A percentile compares a stretch with the other conserved stretches of the same genome.
phyloP scores from a whole-genome alignment of 2,888 invertebrate genomes.

The Drosophila kanekoi region DNA sequence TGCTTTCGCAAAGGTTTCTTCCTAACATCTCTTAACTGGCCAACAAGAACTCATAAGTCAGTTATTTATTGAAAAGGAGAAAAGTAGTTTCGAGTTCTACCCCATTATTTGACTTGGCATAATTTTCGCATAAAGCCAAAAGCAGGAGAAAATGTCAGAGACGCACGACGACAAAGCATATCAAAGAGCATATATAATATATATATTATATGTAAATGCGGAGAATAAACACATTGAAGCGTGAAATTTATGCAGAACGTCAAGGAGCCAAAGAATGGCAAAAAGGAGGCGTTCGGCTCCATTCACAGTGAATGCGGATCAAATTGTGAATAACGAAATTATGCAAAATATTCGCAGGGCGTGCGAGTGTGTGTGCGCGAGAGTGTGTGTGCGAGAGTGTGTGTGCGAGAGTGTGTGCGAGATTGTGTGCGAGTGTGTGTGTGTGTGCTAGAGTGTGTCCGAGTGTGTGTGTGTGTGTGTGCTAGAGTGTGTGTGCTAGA shows the following conservation, averaged over 20 bases:
- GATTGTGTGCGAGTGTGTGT: constrained; percentile 11
- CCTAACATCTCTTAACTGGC: not conserved
- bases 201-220: constrained; percentile 7
- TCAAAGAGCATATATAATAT: not conserved
- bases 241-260: constrained; percentile 67
- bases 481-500: constrained; percentile 9
- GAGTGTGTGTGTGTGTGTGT: constrained; percentile 8
- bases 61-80: not conserved
- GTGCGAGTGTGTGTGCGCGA: constrained; percentile 3
- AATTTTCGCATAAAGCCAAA: constrained; percentile 23
- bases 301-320: constrained; percentile 26
- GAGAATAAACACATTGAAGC: constrained; percentile 52
- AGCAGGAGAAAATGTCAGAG: constrained; percentile 14
- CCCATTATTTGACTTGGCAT: constrained; percentile 6
- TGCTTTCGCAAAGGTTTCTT: no score
- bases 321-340: constrained; percentile 59
- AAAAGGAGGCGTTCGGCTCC: constrained; percentile 1
- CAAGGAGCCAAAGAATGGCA: constrained; percentile 13
- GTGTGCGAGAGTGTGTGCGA: no score
- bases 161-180: constrained; percentile 12
- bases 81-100: not conserved
- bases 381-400: no score
- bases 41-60: no score
- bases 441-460: no score
- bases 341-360: constrained; percentile 63